Evolutionary conservation across 2,113 vertebrate species (phyloP).

Genomic region (Notothenia coriiceps): DNA sequence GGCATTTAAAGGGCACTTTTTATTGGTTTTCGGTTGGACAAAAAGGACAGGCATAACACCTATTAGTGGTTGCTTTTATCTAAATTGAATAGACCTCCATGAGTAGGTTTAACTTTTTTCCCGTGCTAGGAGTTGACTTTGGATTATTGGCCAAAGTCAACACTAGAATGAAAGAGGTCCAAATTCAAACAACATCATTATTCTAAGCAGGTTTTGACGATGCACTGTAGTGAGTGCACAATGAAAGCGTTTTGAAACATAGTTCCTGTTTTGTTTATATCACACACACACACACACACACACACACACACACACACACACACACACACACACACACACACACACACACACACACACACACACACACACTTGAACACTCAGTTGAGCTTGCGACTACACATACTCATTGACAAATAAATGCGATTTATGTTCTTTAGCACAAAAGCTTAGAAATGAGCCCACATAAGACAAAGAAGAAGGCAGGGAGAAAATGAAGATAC

Average conservation of each 20-base stretch:
- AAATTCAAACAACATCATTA: neutral
- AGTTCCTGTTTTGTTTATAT: too few species aligned
- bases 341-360: too few species aligned
- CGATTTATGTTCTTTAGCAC: neutral
- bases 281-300: too few species aligned
- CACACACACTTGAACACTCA: too few species aligned
- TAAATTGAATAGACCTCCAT: constrained; percentile 24
- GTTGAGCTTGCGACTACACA: neutral
- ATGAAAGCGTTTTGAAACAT: too few species aligned
- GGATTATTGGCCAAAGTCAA: neutral
- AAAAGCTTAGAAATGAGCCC: neutral
- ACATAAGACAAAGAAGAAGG: neutral
- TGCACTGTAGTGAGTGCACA: neutral
- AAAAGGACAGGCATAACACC: neutral
- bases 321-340: too few species aligned
- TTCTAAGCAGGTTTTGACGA: neutral
- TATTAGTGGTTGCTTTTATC: constrained; percentile 19
- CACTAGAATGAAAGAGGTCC: constrained; percentile 1
- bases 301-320: too few species aligned
- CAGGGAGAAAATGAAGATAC: neutral
- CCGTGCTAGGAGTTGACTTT: neutral
- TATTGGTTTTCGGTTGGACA: constrained; percentile 19
- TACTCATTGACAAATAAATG: too few species aligned
- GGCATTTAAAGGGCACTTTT: constrained; percentile 30
- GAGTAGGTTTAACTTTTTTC: neutral